Conservation (phyloP, 2,113 vertebrate genomes). For the Muntiacus reevesi region DNA sequence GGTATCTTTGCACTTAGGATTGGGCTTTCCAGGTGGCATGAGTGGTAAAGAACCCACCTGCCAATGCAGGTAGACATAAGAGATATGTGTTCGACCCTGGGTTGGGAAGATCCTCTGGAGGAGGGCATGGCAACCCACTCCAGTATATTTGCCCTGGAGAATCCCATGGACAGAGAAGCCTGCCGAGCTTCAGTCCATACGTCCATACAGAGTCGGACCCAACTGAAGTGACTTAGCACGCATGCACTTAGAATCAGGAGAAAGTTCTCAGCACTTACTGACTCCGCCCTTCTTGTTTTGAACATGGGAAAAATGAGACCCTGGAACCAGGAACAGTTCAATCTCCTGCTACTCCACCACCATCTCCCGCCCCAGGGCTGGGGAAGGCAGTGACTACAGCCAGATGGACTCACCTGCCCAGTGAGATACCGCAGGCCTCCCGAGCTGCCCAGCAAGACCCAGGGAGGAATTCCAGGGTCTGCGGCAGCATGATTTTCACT, state of each 20-base stretch:
- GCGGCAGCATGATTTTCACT: neutral
- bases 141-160: neutral
- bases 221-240: neutral
- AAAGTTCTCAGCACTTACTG: neutral
- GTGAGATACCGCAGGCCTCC: neutral
- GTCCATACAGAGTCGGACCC: neutral
- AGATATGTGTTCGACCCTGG: neutral
- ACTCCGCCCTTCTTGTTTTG: neutral
- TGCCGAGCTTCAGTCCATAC: neutral
- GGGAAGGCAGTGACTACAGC: neutral
- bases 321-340: neutral
- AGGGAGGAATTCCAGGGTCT: neutral
- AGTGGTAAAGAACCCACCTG: neutral
- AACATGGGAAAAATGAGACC: neutral
- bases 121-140: neutral
- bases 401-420: neutral
- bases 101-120: neutral
- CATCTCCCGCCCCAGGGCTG: neutral
- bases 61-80: neutral
- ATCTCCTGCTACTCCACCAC: neutral
- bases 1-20: fast-evolving
- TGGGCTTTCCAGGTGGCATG: neutral
- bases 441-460: neutral
- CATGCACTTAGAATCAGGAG: neutral
- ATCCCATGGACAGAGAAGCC: neutral